Evolutionary conservation across 2,888 invertebrate genomes (phyloP), one percentile per base, ranked within the genome.

Genomic region (Syrphus vitripennis): DNA sequence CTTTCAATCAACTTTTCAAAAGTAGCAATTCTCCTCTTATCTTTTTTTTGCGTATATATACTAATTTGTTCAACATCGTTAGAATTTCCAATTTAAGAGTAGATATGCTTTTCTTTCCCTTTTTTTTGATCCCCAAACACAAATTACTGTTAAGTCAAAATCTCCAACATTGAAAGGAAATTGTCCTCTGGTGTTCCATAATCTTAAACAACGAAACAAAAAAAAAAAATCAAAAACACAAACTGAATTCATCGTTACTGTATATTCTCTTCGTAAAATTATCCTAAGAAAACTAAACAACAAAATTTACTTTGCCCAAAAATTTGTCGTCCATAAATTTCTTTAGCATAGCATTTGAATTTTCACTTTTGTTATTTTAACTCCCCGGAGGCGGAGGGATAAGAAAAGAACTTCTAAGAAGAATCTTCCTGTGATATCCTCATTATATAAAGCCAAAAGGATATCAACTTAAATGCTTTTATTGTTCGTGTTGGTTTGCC

Each of bases 391-490:
- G 34, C 10, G 1, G 12, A 42, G 34, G 31, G 10, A 77, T 14
- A 50, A 19, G 21, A 14, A 77, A 77, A 40, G 12, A 77, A 71
- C 40, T 19, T 57, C 48, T 48, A 50, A 31, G 16, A n/a, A 72
- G 70, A 55, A 57, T 63, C 26, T 53, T 65, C 65, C 71, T 82
- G 71, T 59, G 40, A 65, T 63, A 82, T 78, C 59, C 50, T 61
- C 59, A 67, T 65, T 59, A 83, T 65, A 59, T 34, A 37, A 37
- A 59, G 21, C 14, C 59, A 50, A 67, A 57, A 72, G 65, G 72
- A 72, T 72, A 83, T 67, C 72, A 78, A 61, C 72, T 83, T 78
- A 78, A 83, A 78, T 78, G 82, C 42, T 83, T 78, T 83, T 83
- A 83, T 83, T 72, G 72, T 77, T 72, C 50, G 72, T 83, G 78